phyloP scores from a whole-genome alignment of 2,797 vertebrate genomes.

The Toxotes lorentzi region DNA sequence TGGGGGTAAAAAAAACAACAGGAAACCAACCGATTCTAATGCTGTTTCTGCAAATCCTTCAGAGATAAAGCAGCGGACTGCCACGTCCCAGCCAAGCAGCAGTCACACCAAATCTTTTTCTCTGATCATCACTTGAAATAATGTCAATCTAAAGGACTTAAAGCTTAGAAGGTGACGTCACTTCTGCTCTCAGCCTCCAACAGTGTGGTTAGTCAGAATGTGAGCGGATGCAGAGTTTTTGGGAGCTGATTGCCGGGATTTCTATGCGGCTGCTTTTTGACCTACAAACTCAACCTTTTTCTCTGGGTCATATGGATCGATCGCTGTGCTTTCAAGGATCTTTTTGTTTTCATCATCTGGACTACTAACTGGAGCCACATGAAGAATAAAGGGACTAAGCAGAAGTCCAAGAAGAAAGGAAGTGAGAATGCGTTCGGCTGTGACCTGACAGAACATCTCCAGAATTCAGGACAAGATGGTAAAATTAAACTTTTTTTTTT shows the following conservation, averaged over 20 bases:
- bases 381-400: conserved; percentile 99
- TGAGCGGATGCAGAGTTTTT: conserved; percentile 80
- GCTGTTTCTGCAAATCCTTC: conserved; percentile 78
- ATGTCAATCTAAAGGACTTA: conserved; percentile 51
- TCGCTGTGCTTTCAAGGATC: conserved; percentile 63
- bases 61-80: conserved; percentile 64
- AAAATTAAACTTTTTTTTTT: conserved; percentile 73
- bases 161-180: conserved; percentile 80
- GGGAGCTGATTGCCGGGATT: conserved; percentile 74
- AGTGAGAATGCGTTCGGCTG: conserved; percentile 94
- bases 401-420: conserved; percentile 96
- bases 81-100: conserved; percentile 50
- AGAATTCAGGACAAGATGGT: conserved; percentile 97
- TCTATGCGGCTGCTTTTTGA: conserved; percentile 62
- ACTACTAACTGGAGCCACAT: conserved; percentile 89
- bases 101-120: conserved; percentile 31
- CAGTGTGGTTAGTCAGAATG: conserved; percentile 78
- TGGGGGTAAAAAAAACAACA: conserved; percentile 80
- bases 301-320: conserved; percentile 76
- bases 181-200: conserved; percentile 79
- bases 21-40: conserved; percentile 78
- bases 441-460: conserved; percentile 96
- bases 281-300: conserved; percentile 50
- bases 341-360: conserved; percentile 73
- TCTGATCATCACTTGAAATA: conserved; percentile 41